Evolutionary conservation across 2,113 vertebrate genomes (phyloP), one percentile per base, ranked within the genome.

Genomic region (Dryoscopus gambensis): DNA sequence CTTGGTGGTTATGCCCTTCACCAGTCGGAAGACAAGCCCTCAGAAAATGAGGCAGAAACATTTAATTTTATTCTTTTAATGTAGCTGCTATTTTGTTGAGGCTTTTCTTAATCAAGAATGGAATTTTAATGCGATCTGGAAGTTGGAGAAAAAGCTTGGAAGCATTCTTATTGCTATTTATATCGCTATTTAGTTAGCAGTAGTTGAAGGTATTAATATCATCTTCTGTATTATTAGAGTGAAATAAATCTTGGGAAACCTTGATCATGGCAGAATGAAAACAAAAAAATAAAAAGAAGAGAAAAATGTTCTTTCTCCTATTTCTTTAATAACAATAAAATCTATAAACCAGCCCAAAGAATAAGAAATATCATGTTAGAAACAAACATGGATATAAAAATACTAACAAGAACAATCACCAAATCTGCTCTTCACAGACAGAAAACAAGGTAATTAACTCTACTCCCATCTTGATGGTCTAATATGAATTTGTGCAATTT

Each of bases 141-240:
- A 97, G 87, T 57, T 93, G 57, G 56, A 97, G 96, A 24, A 95
- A 84, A 97, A 96, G 88, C 94, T 97, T 85, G 93, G 95, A 98
- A 98, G 93, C 74, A 87, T 92, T 97, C 95, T 97, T 97, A 95
- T 76, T 96, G 86, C 91, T 98, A 95, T 98, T 98, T 97, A 97
- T 97, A 97, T 97, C 85, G 52, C 93, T 96, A 87, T 96, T 98
- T 98, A 98, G 94, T 97, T 98, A 97, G 71, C 95, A 90, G 91
- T 42, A 94, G 87, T 97, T 68, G 97, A 94, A 98, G 96, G 86
- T 95, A 97, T 95, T 97, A 98, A 97, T 97, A 98, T 96, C 71
- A 80, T 65, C 87, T 49, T 96, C 93, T 95, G 94, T 94, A 92
- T 97, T 96, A 97, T 92, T 97, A 87, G 63, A 57, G 81, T 33